These are phyloP conservation scores for Aphelenchoides avenae DNA, from an alignment of 1,140 invertebrate species.

Conservation along the genomic window DNA sequence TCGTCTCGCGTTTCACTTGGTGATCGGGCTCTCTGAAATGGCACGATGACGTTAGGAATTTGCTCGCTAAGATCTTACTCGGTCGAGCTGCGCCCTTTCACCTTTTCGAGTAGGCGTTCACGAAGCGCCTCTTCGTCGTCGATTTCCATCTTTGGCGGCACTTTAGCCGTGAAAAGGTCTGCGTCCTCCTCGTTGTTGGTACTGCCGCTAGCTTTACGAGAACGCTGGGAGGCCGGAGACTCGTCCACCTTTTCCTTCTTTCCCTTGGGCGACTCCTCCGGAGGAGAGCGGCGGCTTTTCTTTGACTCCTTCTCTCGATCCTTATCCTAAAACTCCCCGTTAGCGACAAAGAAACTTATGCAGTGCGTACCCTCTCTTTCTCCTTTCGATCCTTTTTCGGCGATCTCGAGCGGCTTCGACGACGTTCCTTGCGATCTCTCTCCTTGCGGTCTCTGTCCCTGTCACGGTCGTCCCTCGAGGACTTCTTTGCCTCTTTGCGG, in stretches of 20 bases:
- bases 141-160: no score
- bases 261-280: constrained; percentile 10
- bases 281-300: constrained; percentile 5
- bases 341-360: neutral
- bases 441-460: constrained; percentile 4
- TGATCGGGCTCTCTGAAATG: no score
- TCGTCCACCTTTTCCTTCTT: constrained; percentile 28
- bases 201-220: neutral
- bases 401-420: constrained; percentile 10
- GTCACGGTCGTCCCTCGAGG: constrained; percentile 7
- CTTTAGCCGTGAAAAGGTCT: no score
- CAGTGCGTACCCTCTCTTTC: constrained; percentile 27
- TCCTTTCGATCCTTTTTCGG: constrained; percentile 30
- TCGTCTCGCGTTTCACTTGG: no score
- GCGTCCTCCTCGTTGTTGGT: no score
- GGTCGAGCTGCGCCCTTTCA: no score
- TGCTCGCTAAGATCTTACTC: no score
- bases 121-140: constrained; percentile 44
- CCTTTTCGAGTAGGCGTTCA: constrained; percentile 45
- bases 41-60: no score
- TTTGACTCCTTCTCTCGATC: constrained; percentile 10
- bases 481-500: constrained; percentile 21
- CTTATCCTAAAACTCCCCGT: constrained; percentile 7
- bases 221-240: constrained; percentile 4
- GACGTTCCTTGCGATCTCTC: constrained; percentile 28